A percentile compares a stretch with the other conserved stretches of the same genome.
These are phyloP conservation scores for Loxodonta africana DNA, from an alignment of 2,113 vertebrate species.

Conservation along the genomic window DNA sequence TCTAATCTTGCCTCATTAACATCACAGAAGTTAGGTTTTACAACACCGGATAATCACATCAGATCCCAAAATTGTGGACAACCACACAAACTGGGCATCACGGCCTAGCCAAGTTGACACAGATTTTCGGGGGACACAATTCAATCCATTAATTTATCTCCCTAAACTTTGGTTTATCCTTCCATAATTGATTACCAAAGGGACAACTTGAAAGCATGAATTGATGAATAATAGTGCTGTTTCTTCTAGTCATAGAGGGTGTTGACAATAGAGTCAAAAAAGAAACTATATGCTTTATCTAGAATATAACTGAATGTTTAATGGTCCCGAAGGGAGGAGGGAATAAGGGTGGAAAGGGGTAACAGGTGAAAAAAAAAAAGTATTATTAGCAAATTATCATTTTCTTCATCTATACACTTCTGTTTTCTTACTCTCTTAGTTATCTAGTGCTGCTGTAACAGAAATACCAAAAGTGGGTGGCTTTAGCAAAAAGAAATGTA, in stretches of 20 bases:
- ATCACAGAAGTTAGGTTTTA: no score
- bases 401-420: background rate
- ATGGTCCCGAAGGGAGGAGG: background rate
- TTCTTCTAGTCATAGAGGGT: background rate
- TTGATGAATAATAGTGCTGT: background rate
- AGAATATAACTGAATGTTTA: background rate
- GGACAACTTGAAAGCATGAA: conserved; percentile 1
- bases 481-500: no score
- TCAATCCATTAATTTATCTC: background rate
- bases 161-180: background rate
- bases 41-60: no score
- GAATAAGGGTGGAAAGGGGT: background rate
- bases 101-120: no score
- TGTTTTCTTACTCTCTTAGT: background rate
- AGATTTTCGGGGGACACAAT: no score
- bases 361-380: background rate
- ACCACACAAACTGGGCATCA: no score
- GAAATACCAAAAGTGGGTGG: no score
- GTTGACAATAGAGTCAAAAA: background rate
- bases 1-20: no score
- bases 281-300: conserved; percentile 1
- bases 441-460: no score
- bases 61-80: no score
- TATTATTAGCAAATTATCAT: conserved; percentile 5
- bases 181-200: background rate